phyloP scores from a whole-genome alignment of 2,888 invertebrate species.

The Matsumyia berberina region DNA sequence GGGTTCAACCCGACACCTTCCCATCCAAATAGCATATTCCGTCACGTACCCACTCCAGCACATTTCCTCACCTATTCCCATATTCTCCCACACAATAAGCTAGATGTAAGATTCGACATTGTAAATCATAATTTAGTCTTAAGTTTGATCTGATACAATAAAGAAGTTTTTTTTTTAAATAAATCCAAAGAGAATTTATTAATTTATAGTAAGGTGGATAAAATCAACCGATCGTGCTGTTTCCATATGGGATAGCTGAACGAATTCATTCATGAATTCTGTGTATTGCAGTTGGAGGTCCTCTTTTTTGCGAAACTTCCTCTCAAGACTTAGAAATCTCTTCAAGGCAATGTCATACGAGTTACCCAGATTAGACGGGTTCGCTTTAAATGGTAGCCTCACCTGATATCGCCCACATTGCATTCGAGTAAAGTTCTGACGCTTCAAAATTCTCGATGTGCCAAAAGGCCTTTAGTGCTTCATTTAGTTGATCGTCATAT shows the following conservation, averaged over 20 bases:
- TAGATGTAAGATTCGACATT: no score
- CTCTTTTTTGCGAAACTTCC: constrained; percentile 36
- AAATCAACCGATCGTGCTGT: no score
- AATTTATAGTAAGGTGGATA: no score
- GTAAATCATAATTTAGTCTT: no score
- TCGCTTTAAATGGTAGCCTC: constrained; percentile 30
- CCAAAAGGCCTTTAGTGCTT: neutral
- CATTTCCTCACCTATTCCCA: no score
- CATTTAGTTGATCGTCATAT: neutral
- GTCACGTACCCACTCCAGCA: no score
- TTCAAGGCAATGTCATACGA: constrained; percentile 51
- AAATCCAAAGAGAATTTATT: no score
- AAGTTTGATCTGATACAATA: no score
- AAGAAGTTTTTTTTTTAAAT: no score
- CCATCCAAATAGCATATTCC: no score
- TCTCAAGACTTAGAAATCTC: constrained; percentile 51
- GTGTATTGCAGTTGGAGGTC: constrained; percentile 36
- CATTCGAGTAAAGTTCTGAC: neutral
- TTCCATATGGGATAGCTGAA: constrained; percentile 41
- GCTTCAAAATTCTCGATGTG: neutral
- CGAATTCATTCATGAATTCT: constrained; percentile 43
- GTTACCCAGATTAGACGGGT: constrained; percentile 24
- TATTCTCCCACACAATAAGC: no score
- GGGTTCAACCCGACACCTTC: no score
- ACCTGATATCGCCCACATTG: constrained; percentile 43